Conservation (phyloP, 2,888 invertebrate genomes). For the Prionchulus punctatus region DNA sequence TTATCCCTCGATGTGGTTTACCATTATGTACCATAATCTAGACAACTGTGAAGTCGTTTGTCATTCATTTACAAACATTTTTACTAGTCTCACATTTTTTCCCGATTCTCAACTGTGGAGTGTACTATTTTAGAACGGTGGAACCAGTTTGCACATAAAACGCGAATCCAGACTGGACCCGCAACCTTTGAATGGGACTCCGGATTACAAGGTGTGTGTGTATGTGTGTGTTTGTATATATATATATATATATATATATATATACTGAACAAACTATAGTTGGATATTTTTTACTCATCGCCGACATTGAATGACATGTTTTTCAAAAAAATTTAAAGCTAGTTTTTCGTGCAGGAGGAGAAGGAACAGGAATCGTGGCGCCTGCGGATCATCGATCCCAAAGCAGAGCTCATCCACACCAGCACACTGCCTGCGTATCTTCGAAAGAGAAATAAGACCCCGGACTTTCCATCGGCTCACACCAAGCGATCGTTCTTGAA, state of each 20-base stretch:
- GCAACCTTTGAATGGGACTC: neutral
- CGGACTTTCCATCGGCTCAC: conserved; percentile 17
- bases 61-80: too few species aligned
- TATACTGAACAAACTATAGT: too few species aligned
- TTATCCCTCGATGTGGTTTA: too few species aligned
- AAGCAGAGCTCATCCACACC: conserved; percentile 16
- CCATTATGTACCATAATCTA: too few species aligned
- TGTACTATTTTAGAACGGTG: neutral
- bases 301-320: too few species aligned
- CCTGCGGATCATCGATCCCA: conserved; percentile 31
- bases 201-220: neutral
- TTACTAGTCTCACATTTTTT: too few species aligned
- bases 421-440: conserved; percentile 16
- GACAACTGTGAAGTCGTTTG: too few species aligned
- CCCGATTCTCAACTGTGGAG: too few species aligned
- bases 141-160: neutral
- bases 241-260: too few species aligned
- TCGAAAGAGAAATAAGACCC: conserved; percentile 14
- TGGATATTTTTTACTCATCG: too few species aligned
- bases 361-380: conserved; percentile 25
- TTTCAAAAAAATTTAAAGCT: too few species aligned
- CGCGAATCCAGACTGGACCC: neutral
- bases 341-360: conserved; percentile 16
- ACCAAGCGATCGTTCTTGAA: conserved; percentile 26
- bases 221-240: too few species aligned